Base-by-base conservation (phyloP, 2,797 vertebrate genomes). In the Lacerta viridis region DNA sequence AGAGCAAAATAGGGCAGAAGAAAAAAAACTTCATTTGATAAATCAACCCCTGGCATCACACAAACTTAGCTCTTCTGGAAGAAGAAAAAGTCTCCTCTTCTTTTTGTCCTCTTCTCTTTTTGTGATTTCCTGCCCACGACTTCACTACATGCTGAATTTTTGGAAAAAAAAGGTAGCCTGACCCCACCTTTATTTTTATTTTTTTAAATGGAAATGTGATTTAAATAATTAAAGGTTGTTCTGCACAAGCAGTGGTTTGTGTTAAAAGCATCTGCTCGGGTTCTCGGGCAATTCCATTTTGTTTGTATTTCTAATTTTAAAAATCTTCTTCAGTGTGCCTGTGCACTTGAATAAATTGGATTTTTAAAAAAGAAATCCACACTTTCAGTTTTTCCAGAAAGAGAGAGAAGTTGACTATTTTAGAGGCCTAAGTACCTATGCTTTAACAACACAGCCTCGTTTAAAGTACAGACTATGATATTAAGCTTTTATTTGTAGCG, bases 1-100 rank as follows among this genome's bases (percentile, higher is more conserved):
- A 91, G 91, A 85, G 94, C 39, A 95, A 94, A 95, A 95, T 92
- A 94, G n/a, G 66, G 92, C 72, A 94, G 94, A 92, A 90, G 94
- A 92, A 90, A 90, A 90, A 91, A 91, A 94, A 87, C 87, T 87
- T 86, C 89, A n/a, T 92, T 94, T 95, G 85, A 69, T 81, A 80
- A 0, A 23, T 92, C 89, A 92, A 87, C 87, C 90, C 82, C 72
- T 90, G 93, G 84, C 76, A 89, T n/a, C 80, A 36, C 5, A 13
- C 77, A 66, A 91, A 43, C 77, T 82, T 82, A 80, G 5, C 77
- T 90, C 82, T 85, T 91, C 91, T 77, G 83, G 64, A 86, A 88
- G 43, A 66, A 89, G 50, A 33, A 36, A 80, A 80, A 25, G 18
- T 6, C 27, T n/a, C 8, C 1, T 7, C 3, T 11, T 8, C 27